Evolutionary conservation across 23 tunicate genomes (phyloP).

Genomic region (Halocynthia aurantium): DNA sequence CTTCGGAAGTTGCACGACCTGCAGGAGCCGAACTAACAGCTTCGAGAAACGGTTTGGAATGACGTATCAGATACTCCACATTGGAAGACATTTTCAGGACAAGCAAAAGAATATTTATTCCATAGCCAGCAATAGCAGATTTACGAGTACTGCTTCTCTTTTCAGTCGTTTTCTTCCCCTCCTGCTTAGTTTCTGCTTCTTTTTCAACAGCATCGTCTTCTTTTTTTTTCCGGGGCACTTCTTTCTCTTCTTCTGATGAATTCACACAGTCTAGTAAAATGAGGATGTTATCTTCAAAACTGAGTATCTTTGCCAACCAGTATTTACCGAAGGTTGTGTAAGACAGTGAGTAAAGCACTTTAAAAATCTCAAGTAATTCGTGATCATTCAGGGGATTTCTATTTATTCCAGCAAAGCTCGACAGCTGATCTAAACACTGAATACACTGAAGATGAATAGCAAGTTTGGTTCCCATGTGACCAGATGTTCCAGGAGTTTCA

Average conservation of each 20-base stretch:
- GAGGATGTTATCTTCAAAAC: slow-evolving; percentile 35
- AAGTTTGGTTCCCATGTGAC: slow-evolving; percentile 56
- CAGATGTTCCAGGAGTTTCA: slow-evolving; percentile 47
- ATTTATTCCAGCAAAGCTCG: slow-evolving; percentile 30
- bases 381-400: slow-evolving; percentile 33
- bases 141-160: slow-evolving; percentile 16
- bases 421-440: slow-evolving; percentile 66
- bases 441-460: slow-evolving; percentile 56
- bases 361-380: slow-evolving; percentile 40
- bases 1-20: slow-evolving; percentile 24
- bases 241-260: slow-evolving; percentile 24
- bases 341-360: slow-evolving; percentile 45
- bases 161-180: not conserved
- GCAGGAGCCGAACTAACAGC: slow-evolving; percentile 22
- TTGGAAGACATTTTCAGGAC: slow-evolving; percentile 32
- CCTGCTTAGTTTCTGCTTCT: slow-evolving; percentile 9
- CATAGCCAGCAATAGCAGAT: slow-evolving; percentile 53
- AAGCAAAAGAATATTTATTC: slow-evolving; percentile 31
- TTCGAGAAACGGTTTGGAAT: slow-evolving; percentile 1
- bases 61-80: slow-evolving; percentile 32
- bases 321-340: slow-evolving; percentile 53
- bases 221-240: not conserved
- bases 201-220: not conserved
- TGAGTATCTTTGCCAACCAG: slow-evolving; percentile 33
- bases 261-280: slow-evolving; percentile 40